A percentile compares a stretch with the other conserved stretches of the same genome.
Evolutionary conservation across 2,113 vertebrate species (phyloP).

Genomic region (Chloropsis cyanopogon): DNA sequence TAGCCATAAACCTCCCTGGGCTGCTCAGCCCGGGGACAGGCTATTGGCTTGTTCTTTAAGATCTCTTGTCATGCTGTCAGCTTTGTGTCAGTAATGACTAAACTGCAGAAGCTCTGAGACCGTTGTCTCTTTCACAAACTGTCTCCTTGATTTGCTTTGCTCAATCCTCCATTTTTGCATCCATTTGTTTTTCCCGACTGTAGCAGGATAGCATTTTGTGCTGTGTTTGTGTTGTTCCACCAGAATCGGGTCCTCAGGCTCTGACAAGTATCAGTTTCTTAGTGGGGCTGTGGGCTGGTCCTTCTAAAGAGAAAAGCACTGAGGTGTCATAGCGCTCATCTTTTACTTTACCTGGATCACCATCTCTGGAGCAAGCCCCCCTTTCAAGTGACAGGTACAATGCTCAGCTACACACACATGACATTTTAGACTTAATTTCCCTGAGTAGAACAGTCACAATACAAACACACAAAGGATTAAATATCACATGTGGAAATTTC

Average conservation of each 20-base stretch:
- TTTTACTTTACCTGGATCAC: not conserved
- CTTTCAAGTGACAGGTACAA: not conserved
- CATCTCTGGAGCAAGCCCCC: not conserved
- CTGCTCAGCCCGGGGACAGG: not conserved
- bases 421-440: not conserved
- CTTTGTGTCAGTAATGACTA: not conserved
- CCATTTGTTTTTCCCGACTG: not conserved
- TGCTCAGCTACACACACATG: not conserved
- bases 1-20: not conserved
- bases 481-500: not conserved
- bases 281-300: not conserved
- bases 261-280: not conserved
- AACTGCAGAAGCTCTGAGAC: not conserved
- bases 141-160: not conserved
- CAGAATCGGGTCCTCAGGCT: not conserved
- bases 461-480: not conserved
- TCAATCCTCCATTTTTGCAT: not conserved
- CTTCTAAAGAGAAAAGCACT: not conserved
- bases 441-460: not conserved
- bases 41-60: not conserved
- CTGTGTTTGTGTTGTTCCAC: not conserved
- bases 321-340: not conserved
- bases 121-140: not conserved
- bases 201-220: not conserved
- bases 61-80: not conserved